These are phyloP conservation scores for Drosophila pegasa DNA, from an alignment of 2,888 invertebrate species.

Conservation along the genomic window DNA sequence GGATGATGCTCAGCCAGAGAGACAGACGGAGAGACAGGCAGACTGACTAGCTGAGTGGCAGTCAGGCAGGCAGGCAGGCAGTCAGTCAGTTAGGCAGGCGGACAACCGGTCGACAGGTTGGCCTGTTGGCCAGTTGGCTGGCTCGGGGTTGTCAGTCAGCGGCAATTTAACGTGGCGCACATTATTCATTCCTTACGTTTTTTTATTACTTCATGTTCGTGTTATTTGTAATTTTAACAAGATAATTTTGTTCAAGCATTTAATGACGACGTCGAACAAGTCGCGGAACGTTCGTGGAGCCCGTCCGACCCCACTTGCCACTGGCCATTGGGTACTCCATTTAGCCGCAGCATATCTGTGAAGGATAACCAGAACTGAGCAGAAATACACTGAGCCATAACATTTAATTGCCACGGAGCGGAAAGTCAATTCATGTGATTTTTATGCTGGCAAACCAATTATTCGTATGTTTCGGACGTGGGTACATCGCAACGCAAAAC, in stretches of 20 bases:
- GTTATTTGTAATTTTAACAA: slow-evolving; percentile 85
- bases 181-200: slow-evolving; percentile 76
- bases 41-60: slow-evolving; percentile 17
- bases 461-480: slow-evolving; percentile 53
- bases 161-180: slow-evolving; percentile 78
- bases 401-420: slow-evolving; percentile 73
- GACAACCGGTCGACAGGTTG: slow-evolving; percentile 63
- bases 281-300: slow-evolving; percentile 28
- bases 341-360: slow-evolving; percentile 41
- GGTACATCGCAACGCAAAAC: slow-evolving; percentile 19
- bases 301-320: slow-evolving; percentile 29
- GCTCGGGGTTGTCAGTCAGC: slow-evolving; percentile 63
- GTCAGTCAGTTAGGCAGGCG: slow-evolving; percentile 17
- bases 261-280: slow-evolving; percentile 71
- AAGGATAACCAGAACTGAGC: slow-evolving; percentile 60
- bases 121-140: slow-evolving; percentile 31
- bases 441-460: slow-evolving; percentile 76
- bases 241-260: slow-evolving; percentile 84
- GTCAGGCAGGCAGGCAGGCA: background rate
- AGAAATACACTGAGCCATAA: slow-evolving; percentile 32
- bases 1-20: slow-evolving; percentile 26
- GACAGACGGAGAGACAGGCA: background rate
- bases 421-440: slow-evolving; percentile 79
- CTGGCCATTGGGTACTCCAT: slow-evolving; percentile 57
- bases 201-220: slow-evolving; percentile 82